Base-by-base conservation (phyloP, 2,113 vertebrate genomes). In the Corythaeola cristata region DNA sequence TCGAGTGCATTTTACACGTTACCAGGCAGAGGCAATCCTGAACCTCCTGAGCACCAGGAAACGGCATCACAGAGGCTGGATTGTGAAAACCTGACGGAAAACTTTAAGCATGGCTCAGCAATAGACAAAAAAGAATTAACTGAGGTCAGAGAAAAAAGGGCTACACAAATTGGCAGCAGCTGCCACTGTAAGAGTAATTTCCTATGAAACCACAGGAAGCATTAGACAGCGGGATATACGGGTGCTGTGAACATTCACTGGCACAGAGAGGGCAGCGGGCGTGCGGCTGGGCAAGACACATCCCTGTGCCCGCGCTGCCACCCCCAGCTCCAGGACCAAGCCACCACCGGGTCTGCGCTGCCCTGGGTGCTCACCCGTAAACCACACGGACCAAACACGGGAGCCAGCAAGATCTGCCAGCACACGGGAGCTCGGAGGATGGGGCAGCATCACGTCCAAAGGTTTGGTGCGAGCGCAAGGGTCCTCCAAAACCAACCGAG, bases 121-220 rank as follows among this genome's bases (percentile, higher is more conserved):
- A 78, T 2, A 49, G 47, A 83, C 58, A 62, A 89, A 78, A 90
- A 86, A 60, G 28, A 87, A 91, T 91, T 60, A 93, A 94, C n/a
- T 47, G 84, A 90, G 79, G 66, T 83, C 39, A 30, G 84, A 88
- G 50, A 52, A 60, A 73, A 53, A 67, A 80, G 23, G 72, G 56
- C 83, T 83, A 77, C 78, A 94, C 87, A 96, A 35, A 80, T 62
- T 39, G 84, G 85, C 94, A 96, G 92, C 92, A 96, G 91, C 89
- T 91, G 95, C 55, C 49, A 45, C 32, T 35, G 68, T 47, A 55
- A 73, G 60, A 96, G 91, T 21, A 26, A 45, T 80, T 95, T 93
- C 91, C 95, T 96, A 12, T 78, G 91, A 92, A 85, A 22, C 92
- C 47, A 56, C 88, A 75, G 88, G 85, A 93, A 96, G 82, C 55